These are phyloP conservation scores for Podarcis cretensis DNA, from an alignment of 2,113 vertebrate genomes.

Conservation along the genomic window DNA sequence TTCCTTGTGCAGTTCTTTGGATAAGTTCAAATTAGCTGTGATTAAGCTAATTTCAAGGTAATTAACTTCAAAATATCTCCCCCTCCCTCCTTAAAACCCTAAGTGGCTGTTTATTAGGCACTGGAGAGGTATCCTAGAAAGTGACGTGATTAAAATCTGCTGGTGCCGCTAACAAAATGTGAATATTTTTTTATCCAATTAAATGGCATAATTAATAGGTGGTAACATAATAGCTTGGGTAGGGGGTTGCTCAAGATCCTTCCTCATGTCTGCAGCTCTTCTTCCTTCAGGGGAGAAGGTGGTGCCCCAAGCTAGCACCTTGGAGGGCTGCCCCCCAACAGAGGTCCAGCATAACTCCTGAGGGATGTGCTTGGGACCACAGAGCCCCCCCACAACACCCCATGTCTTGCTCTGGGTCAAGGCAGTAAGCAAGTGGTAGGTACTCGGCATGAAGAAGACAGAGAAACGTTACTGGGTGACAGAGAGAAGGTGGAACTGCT, in stretches of 20 bases:
- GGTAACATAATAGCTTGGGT: neutral
- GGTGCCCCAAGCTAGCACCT: no score
- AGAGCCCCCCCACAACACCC: no score
- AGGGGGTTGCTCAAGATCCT: rapidly evolving
- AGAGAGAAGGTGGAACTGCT: no score
- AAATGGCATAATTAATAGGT: slow-evolving; percentile 64
- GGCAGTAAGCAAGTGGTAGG: no score
- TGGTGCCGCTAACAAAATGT: slow-evolving; percentile 61
- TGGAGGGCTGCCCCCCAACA: no score
- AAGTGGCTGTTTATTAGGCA: slow-evolving; percentile 79
- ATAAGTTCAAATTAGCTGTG: slow-evolving; percentile 89
- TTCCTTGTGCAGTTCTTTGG: slow-evolving; percentile 84
- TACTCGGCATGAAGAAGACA: no score
- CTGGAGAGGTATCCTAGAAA: slow-evolving; percentile 58
- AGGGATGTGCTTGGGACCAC: no score
- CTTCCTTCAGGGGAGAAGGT: no score
- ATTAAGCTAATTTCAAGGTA: slow-evolving; percentile 87
- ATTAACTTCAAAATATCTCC: slow-evolving; percentile 87
- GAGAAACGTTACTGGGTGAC: no score
- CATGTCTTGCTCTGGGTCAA: no score
- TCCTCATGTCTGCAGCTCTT: neutral
- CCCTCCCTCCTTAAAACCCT: slow-evolving; percentile 79
- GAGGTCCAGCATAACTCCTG: no score
- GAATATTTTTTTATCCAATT: slow-evolving; percentile 77
- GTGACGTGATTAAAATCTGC: slow-evolving; percentile 70